Percentiles rank a stretch among this genome's conserved stretches.
Evolutionary conservation across 2,888 invertebrate species (phyloP).

Genomic region (Harpagoxenus sublaevis): DNA sequence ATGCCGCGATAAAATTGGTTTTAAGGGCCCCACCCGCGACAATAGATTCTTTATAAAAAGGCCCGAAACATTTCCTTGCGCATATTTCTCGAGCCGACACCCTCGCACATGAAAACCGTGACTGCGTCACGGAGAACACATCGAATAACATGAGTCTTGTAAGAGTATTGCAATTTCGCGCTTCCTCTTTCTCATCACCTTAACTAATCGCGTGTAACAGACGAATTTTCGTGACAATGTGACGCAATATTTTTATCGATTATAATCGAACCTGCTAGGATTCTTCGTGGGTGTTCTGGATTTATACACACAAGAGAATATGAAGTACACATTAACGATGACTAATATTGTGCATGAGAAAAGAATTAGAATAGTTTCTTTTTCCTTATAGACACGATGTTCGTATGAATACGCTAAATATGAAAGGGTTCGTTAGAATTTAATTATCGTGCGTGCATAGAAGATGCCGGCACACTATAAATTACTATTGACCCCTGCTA

Average conservation of each 20-base stretch:
- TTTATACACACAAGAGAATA: not conserved
- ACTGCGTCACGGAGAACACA: not conserved
- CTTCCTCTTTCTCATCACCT: slow-evolving; percentile 5
- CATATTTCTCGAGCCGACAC: slow-evolving; percentile 24
- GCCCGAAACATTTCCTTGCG: slow-evolving; percentile 70
- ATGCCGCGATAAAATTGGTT: slow-evolving; percentile 81
- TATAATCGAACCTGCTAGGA: not conserved
- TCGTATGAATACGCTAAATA: slow-evolving; percentile 33
- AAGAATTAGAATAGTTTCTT: slow-evolving; percentile 1
- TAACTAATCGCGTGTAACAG: slow-evolving; percentile 3
- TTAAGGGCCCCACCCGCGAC: slow-evolving; percentile 79
- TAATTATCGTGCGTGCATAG: slow-evolving; percentile 24
- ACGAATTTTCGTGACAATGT: slow-evolving; percentile 7
- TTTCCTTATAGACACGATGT: slow-evolving; percentile 23
- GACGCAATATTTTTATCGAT: slow-evolving; percentile 5
- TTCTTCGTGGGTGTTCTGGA: slow-evolving; percentile 13
- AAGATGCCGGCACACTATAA: slow-evolving; percentile 6
- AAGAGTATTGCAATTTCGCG: slow-evolving; percentile 15
- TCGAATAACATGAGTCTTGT: not conserved
- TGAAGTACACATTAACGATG: not conserved
- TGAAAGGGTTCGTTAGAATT: slow-evolving; percentile 36
- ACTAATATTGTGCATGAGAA: not conserved
- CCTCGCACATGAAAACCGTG: not conserved
- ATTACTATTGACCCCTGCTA: slow-evolving; percentile 40
- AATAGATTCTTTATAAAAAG: slow-evolving; percentile 79